Evolutionary conservation across 2,797 vertebrate species (phyloP).

Genomic region (Neoniphon sammara): DNA sequence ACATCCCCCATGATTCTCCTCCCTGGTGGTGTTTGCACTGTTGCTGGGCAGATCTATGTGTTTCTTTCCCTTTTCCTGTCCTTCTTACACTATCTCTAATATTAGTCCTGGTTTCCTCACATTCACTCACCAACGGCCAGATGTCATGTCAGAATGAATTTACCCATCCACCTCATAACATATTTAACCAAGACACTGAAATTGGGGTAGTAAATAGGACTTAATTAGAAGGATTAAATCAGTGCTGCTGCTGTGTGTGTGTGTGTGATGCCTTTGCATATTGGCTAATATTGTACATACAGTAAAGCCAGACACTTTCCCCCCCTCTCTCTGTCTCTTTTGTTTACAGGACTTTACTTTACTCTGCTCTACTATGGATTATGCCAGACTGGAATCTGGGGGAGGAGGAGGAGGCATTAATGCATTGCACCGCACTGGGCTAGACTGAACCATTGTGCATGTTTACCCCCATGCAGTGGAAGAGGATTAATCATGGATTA

Average conservation of each 20-base stretch:
- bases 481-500: constrained; percentile 77
- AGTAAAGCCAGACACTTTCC: constrained; percentile 14
- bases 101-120: constrained; percentile 54
- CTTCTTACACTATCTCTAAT: constrained; percentile 65
- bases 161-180: constrained; percentile 6
- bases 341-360: constrained; percentile 57
- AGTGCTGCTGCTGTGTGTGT: neutral
- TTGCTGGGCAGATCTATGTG: constrained; percentile 75
- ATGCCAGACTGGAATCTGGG: constrained; percentile 65
- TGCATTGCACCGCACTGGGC: constrained; percentile 50
- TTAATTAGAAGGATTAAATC: constrained; percentile 20
- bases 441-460: constrained; percentile 68
- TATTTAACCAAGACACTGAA: constrained; percentile 21
- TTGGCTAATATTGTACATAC: neutral
- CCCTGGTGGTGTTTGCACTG: constrained; percentile 65
- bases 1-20: constrained; percentile 47
- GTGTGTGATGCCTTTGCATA: constrained; percentile 1
- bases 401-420: constrained; percentile 54
- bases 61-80: constrained; percentile 40
- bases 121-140: constrained; percentile 45
- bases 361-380: constrained; percentile 66
- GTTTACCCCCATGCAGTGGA: constrained; percentile 66
- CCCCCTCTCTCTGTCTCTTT: constrained; percentile 40
- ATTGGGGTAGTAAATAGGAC: neutral
- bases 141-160: constrained; percentile 41